These are phyloP conservation scores for Malurus melanocephalus DNA, from an alignment of 2,113 vertebrate genomes.

Conservation along the genomic window DNA sequence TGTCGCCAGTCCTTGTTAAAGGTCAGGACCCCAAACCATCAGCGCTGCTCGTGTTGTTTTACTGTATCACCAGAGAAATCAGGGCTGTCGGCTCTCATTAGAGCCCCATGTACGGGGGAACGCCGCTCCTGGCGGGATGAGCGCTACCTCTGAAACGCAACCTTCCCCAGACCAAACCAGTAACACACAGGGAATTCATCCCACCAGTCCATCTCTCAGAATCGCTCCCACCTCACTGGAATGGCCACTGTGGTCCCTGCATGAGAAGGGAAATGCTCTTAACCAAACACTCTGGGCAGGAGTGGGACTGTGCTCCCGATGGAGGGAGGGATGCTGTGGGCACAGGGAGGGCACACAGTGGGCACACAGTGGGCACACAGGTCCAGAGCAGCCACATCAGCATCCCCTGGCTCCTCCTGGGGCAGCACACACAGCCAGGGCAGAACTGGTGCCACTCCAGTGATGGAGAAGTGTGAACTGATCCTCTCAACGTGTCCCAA, in stretches of 20 bases:
- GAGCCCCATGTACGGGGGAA: conserved; percentile 39
- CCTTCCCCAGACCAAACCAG: conserved; percentile 18
- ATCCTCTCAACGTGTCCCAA: background rate
- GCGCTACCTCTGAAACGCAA: conserved; percentile 55
- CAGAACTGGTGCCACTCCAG: background rate
- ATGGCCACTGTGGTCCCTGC: background rate
- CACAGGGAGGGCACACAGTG: background rate
- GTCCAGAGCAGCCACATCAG: background rate
- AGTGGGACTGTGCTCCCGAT: background rate
- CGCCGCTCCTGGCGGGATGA: conserved; percentile 12
- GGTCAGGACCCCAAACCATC: conserved; percentile 82
- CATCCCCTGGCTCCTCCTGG: background rate
- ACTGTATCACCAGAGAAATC: conserved; percentile 70
- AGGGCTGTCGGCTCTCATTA: conserved; percentile 69
- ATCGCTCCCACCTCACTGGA: conserved; percentile 37
- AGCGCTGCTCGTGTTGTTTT: conserved; percentile 63
- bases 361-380: background rate
- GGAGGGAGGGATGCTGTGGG: background rate
- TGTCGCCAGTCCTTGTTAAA: conserved; percentile 77
- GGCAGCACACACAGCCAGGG: background rate
- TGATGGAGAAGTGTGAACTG: background rate
- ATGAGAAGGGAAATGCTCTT: conserved; percentile 49
- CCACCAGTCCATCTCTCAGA: conserved; percentile 11
- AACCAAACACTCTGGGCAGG: background rate
- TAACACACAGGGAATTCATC: conserved; percentile 17